A percentile compares a stretch with the other conserved stretches of the same genome.
Evolutionary conservation across 64 coral and sea anemone species (phyloP).

Genomic region (Stichodactyla helianthus): DNA sequence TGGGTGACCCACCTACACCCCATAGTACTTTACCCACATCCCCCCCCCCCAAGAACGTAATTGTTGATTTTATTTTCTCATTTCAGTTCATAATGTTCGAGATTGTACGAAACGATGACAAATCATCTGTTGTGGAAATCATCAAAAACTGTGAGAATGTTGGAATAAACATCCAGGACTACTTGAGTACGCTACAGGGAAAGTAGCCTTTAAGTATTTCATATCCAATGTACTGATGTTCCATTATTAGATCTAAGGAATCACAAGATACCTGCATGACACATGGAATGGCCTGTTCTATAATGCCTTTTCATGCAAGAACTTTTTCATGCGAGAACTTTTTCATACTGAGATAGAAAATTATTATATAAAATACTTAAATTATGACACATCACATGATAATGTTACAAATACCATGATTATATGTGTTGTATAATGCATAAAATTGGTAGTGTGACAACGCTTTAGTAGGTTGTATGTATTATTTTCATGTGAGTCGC

Average conservation of each 20-base stretch:
- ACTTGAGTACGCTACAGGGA: slow-evolving; percentile 58
- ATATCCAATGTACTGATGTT: not conserved
- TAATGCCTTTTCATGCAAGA: not conserved
- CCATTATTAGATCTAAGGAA: not conserved
- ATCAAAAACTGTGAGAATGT: slow-evolving; percentile 44
- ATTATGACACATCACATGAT: too few relatives aligned
- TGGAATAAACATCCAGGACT: slow-evolving; percentile 71
- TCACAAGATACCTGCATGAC: not conserved
- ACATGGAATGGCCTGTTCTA: not conserved
- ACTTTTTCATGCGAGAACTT: not conserved
- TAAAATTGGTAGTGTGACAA: too few relatives aligned
- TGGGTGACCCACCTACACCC: not conserved
- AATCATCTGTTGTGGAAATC: slow-evolving; percentile 49
- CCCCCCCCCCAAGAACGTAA: not conserved
- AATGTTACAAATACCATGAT: too few relatives aligned
- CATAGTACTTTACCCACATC: too few relatives aligned
- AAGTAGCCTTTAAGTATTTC: slow-evolving; percentile 4
- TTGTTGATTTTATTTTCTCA: not conserved
- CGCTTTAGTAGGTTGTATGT: too few relatives aligned
- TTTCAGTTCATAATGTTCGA: slow-evolving; percentile 98
- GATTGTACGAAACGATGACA: slow-evolving; percentile 50
- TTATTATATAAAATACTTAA: not conserved
- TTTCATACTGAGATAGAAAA: not conserved
- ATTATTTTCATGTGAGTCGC: too few relatives aligned
- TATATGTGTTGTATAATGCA: too few relatives aligned